Conservation (phyloP, 2,888 invertebrate genomes). For the Acronicta aceris region DNA sequence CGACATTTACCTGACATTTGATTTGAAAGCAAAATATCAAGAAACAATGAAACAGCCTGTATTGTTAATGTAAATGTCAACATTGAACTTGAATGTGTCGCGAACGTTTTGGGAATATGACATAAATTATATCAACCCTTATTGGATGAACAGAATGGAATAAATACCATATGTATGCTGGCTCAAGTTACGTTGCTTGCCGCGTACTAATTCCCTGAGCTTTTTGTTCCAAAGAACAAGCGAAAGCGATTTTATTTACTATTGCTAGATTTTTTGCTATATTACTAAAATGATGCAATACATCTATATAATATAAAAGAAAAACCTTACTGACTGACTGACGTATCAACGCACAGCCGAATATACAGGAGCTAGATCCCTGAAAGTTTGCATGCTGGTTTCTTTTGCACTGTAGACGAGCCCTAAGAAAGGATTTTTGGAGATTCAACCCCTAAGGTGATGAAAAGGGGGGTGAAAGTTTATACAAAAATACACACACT, state of each 20-base stretch:
- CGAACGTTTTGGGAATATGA: conserved; percentile 81
- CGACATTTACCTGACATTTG: conserved; percentile 70
- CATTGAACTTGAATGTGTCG: conserved; percentile 78
- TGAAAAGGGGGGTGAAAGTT: too few species aligned
- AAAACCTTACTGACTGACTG: too few species aligned
- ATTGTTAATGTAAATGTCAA: conserved; percentile 85
- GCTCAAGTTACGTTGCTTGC: conserved; percentile 81
- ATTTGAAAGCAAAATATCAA: conserved; percentile 68
- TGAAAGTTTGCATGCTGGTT: too few species aligned
- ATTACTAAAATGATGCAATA: too few species aligned
- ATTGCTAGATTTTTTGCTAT: not conserved
- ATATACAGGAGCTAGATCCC: too few species aligned
- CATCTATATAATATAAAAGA: too few species aligned
- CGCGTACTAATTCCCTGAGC: conserved; percentile 75
- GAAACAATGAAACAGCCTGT: conserved; percentile 78
- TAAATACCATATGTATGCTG: conserved; percentile 86
- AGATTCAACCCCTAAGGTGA: too few species aligned
- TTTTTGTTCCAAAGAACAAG: conserved; percentile 53
- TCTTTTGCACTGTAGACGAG: too few species aligned
- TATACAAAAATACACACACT: too few species aligned
- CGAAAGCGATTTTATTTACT: conserved; percentile 32
- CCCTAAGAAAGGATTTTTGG: too few species aligned
- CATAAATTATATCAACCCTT: conserved; percentile 86
- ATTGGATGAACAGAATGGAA: conserved; percentile 79
- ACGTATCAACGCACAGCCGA: too few species aligned